Evolutionary conservation across 2,797 vertebrate species (phyloP).

Genomic region (Vespertilio murinus): DNA sequence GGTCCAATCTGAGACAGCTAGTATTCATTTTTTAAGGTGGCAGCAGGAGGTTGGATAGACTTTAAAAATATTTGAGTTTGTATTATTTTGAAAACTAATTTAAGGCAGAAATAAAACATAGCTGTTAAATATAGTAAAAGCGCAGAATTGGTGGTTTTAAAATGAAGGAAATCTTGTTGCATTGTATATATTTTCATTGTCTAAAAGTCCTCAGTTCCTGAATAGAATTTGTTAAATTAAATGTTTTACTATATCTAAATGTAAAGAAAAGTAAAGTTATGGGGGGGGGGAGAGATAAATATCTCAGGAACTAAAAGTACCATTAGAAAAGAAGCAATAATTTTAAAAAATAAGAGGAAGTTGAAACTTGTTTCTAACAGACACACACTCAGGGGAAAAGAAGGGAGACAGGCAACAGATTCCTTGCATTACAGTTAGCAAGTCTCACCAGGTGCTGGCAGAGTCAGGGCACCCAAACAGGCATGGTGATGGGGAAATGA

Average conservation of each 20-base stretch:
- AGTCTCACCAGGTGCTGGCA: neutral
- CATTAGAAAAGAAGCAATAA: neutral
- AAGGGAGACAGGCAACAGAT: neutral
- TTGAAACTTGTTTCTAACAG: neutral
- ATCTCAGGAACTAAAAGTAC: neutral
- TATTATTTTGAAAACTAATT: conserved; percentile 23
- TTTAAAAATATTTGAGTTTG: neutral
- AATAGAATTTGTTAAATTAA: conserved; percentile 22
- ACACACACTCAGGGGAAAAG: too few species aligned
- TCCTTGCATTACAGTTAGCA: too few species aligned
- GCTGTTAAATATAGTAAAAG: neutral
- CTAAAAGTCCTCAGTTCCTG: neutral
- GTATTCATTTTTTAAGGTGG: conserved; percentile 6
- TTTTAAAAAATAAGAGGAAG: neutral
- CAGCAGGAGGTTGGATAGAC: neutral
- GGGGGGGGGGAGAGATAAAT: neutral
- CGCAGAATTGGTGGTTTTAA: neutral
- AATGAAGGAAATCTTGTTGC: neutral
- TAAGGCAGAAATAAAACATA: neutral
- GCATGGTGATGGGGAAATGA: fast-evolving
- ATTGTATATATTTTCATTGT: neutral
- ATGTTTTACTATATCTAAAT: conserved; percentile 11
- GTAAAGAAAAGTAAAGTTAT: neutral
- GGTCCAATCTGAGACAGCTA: neutral
- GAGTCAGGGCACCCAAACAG: neutral